Evolutionary conservation across 1,140 invertebrate species (phyloP).

Genomic region (Microplitis demolitor): DNA sequence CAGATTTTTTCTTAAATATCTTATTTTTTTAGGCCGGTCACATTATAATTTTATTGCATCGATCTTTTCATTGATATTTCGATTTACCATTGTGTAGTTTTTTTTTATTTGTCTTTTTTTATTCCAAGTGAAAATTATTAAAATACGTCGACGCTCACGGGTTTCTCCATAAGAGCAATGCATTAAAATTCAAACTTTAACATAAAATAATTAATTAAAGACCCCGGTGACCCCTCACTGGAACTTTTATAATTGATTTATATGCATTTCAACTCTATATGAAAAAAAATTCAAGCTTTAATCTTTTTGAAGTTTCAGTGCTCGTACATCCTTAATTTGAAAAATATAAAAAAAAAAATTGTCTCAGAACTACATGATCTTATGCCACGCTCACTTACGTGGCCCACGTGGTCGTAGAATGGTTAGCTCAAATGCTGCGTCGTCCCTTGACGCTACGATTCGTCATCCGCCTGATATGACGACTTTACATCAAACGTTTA

Average conservation of each 20-base stretch:
- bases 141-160: not conserved
- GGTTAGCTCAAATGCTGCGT: not conserved
- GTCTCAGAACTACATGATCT: not conserved
- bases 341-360: not conserved
- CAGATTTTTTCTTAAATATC: no score
- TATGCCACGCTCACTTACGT: constrained; percentile 16
- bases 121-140: not conserved
- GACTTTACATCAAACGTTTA: not conserved
- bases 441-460: constrained; percentile 8
- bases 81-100: no score
- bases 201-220: not conserved
- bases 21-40: no score
- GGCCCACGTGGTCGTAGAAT: constrained; percentile 4
- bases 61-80: no score
- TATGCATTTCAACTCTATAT: no score
- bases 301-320: no score
- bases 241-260: no score
- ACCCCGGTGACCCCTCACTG: not conserved
- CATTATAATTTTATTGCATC: no score
- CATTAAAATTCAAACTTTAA: not conserved
- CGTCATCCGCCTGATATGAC: not conserved
- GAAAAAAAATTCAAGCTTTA: no score
- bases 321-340: not conserved
- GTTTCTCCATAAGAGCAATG: not conserved
- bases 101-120: no score